Evolutionary conservation across 2,888 invertebrate genomes (phyloP).

Genomic region (Eubasilissa splendida): DNA sequence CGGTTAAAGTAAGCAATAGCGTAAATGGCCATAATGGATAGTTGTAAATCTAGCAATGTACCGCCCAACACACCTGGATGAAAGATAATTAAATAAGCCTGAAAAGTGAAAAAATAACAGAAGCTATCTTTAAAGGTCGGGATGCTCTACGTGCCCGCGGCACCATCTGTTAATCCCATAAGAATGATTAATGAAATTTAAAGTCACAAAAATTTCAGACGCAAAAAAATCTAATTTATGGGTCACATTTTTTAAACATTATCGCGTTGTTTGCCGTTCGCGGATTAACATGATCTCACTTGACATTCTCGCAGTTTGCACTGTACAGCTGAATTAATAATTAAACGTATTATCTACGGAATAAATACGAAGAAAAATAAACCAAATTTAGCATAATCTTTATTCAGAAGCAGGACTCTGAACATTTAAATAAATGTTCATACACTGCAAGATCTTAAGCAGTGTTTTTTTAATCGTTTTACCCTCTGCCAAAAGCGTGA

Average conservation of each 20-base stretch:
- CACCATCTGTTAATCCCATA: not conserved
- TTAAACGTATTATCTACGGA: not conserved
- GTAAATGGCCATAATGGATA: no score
- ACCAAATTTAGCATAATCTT: not conserved
- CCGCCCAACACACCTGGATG: no score
- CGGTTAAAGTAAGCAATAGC: no score
- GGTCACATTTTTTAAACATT: not conserved
- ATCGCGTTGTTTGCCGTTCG: not conserved
- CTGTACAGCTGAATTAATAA: not conserved
- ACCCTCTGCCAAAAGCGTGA: no score
- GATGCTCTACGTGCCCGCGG: not conserved
- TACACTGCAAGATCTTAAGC: no score
- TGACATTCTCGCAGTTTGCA: not conserved
- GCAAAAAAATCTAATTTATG: not conserved
- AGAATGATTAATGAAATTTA: slow-evolving; percentile 31
- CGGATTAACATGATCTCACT: slow-evolving; percentile 5
- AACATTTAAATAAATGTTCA: no score
- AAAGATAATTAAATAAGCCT: no score
- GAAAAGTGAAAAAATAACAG: no score
- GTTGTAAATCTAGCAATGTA: no score
- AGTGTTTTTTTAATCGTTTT: no score
- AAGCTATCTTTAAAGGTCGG: not conserved
- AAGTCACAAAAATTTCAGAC: slow-evolving; percentile 9
- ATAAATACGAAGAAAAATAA: not conserved
- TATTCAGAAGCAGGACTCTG: not conserved